Evolutionary conservation across 1,140 invertebrate species (phyloP), one percentile per base, ranked within the genome.

Genomic region (Drosophila virilis): DNA sequence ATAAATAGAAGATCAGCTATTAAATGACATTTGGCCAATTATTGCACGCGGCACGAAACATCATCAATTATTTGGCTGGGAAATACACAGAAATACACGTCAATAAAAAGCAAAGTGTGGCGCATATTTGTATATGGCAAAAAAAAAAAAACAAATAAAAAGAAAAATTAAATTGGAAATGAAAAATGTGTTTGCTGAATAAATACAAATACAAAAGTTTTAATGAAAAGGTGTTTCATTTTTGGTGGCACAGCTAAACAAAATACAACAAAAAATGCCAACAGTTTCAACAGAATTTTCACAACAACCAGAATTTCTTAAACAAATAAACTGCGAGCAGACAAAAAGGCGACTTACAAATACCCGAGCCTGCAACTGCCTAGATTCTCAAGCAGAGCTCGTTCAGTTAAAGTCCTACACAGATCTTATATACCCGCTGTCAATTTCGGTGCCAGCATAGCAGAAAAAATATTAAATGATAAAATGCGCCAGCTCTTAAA

Each of bases 201-300:
- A 64, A 33, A 48, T 35, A 13, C 42, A 71, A 74, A 33, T 32
- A 74, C 43, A 48, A 70, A 66, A 67, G 17, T 40, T 61, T 35
- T 38, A 60, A 50, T 61, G 50, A 33, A 84, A 89, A 89, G 84
- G 84, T 89, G 84, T 89, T 89, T 89, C 85, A 48, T 89, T 89
- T 89, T 78, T 67, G 64, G 4, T 85, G 74, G 72, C 81, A 85
- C 77, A 50, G 69, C 64, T 32, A 28, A 59, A 46, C 37, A 80
- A 17, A 17, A 17, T 17, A 17, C 17, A 17, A 17, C 17, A 51
- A 62, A 17, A 50, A 42, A 80, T 60, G 71, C 78, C 78, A 81
- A 40, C 35, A 10, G 45, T 72, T 84, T 85, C 81, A 74, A 86
- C 59, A 76, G 83, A 79, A 82, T 61, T 86, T 82, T 13, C 73